These are phyloP conservation scores for Oncorhynchus clarkii DNA, from an alignment of 2,113 vertebrate species.

Conservation along the genomic window DNA sequence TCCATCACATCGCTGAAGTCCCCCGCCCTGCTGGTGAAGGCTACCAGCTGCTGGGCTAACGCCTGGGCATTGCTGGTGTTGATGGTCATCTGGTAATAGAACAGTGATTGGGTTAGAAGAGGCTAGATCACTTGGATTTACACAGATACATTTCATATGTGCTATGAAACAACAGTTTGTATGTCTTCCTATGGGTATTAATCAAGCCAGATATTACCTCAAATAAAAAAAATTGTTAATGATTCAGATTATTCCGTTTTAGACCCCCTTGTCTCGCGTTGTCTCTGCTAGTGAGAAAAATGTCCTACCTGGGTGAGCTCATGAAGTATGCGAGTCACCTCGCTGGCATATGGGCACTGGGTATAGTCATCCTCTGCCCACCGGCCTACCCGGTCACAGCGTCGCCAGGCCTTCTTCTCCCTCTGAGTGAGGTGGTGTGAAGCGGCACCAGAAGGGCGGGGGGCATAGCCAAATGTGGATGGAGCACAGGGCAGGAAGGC, in stretches of 20 bases:
- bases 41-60: slow-evolving; percentile 80
- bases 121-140: too few relatives aligned
- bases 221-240: not conserved
- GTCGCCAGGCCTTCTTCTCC: slow-evolving; percentile 84
- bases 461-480: slow-evolving; percentile 68
- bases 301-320: slow-evolving; percentile 83
- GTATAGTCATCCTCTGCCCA: slow-evolving; percentile 89
- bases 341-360: slow-evolving; percentile 83
- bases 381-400: slow-evolving; percentile 78
- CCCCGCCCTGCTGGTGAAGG: slow-evolving; percentile 80
- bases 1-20: slow-evolving; percentile 88
- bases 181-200: not conserved
- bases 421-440: slow-evolving; percentile 44
- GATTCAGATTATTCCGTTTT: too few relatives aligned
- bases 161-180: too few relatives aligned
- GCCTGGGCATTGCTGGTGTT: slow-evolving; percentile 80
- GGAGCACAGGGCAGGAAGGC: slow-evolving; percentile 79
- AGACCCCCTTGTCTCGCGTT: too few relatives aligned
- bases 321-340: slow-evolving; percentile 84
- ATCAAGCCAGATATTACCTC: not conserved
- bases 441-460: slow-evolving; percentile 61
- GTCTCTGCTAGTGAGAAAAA: not conserved
- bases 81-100: slow-evolving; percentile 76
- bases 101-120: not conserved
- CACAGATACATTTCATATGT: not conserved